Conservation (phyloP, 2,113 vertebrate genomes). For the zebrafish (Danio rerio) region DNA sequence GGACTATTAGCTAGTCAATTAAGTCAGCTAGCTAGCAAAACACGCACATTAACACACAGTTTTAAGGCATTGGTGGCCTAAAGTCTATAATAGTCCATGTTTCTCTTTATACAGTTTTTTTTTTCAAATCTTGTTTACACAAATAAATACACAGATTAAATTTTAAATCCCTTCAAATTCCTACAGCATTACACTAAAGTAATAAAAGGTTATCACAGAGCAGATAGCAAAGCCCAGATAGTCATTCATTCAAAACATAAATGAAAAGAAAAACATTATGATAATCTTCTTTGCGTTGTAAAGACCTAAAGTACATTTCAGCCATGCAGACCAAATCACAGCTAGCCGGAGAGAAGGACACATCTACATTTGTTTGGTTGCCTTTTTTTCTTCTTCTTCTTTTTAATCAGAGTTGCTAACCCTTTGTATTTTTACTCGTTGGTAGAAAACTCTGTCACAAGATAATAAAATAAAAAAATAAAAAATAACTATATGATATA, state of each 20-base stretch:
- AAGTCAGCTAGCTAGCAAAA: background rate
- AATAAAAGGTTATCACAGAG: slow-evolving; percentile 57
- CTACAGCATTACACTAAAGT: slow-evolving; percentile 12
- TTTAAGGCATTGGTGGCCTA: slow-evolving; percentile 76
- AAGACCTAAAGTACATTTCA: slow-evolving; percentile 38
- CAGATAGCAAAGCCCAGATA: slow-evolving; percentile 35
- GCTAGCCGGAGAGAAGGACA: background rate
- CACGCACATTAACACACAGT: slow-evolving; percentile 51
- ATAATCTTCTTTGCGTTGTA: slow-evolving; percentile 51
- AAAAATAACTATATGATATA: background rate
- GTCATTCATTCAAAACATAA: background rate
- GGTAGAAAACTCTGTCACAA: background rate
- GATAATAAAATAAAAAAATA: background rate
- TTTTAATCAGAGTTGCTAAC: background rate
- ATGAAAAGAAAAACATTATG: background rate
- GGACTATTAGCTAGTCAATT: background rate
- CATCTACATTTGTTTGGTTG: background rate
- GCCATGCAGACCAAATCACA: slow-evolving; percentile 11
- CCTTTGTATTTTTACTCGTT: background rate
- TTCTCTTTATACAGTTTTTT: slow-evolving; percentile 35
- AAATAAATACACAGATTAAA: background rate
- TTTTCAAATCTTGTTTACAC: slow-evolving; percentile 22
- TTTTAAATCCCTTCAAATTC: background rate
- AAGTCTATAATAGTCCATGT: slow-evolving; percentile 64
- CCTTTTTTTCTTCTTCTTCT: background rate